Conservation (phyloP, 2,888 invertebrate species). For the Eulithis prunata region DNA sequence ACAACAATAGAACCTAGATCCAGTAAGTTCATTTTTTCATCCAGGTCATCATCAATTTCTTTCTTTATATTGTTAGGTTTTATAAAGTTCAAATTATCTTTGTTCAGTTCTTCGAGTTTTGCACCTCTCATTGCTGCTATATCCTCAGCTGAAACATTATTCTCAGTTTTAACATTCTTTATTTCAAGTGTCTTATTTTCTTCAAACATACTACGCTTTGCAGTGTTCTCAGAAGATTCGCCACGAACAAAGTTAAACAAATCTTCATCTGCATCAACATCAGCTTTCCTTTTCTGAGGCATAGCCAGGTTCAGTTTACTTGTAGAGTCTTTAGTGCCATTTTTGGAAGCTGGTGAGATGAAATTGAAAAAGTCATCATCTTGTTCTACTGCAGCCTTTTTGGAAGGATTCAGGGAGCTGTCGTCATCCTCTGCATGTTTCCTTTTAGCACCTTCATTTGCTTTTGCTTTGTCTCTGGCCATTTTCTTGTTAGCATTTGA, state of each 20-base stretch:
- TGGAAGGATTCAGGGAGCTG: slow-evolving; percentile 53
- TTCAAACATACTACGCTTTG: slow-evolving; percentile 51
- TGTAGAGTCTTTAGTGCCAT: slow-evolving; percentile 40
- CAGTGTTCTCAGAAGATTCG: slow-evolving; percentile 44
- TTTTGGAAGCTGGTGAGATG: slow-evolving; percentile 48
- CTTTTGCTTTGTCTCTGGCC: slow-evolving; percentile 46
- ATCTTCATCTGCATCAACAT: slow-evolving; percentile 61
- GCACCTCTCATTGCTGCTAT: slow-evolving; percentile 65
- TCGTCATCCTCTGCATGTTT: slow-evolving; percentile 55
- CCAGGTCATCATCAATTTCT: slow-evolving; percentile 62
- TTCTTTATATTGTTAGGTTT: slow-evolving; percentile 55
- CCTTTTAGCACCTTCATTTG: slow-evolving; percentile 54
- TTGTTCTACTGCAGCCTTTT: slow-evolving; percentile 61
- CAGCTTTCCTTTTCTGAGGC: slow-evolving; percentile 66
- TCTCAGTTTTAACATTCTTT: slow-evolving; percentile 32
- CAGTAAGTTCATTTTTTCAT: slow-evolving; percentile 64
- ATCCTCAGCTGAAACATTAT: slow-evolving; percentile 48
- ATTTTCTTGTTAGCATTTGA: slow-evolving; percentile 62
- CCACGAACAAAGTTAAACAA: slow-evolving; percentile 72
- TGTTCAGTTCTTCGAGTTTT: slow-evolving; percentile 68
- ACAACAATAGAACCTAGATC: slow-evolving; percentile 70
- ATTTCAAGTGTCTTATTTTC: slow-evolving; percentile 26
- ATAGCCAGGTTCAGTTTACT: slow-evolving; percentile 67
- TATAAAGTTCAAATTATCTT: slow-evolving; percentile 49
- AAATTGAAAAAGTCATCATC: slow-evolving; percentile 71